Conservation (phyloP, 1,140 invertebrate species). For the Nasonia giraulti region DNA sequence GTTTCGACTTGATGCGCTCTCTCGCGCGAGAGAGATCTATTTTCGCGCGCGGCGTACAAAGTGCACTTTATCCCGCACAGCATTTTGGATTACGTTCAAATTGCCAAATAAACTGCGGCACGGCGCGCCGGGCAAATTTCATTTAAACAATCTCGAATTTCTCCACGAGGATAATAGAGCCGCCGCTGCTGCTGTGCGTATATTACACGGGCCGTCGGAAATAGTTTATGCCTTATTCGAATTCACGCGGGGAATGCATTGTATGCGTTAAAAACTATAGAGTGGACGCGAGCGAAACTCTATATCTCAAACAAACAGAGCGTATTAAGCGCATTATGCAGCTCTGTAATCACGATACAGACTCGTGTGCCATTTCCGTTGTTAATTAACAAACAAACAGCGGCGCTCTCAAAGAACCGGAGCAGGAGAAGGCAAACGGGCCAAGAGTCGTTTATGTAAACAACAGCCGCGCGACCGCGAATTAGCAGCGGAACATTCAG, state of each 20-base stretch:
- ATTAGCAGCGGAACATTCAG: neutral
- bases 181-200: neutral
- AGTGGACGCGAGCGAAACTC: no score
- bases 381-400: no score
- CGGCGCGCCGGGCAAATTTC: neutral
- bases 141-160: conserved; percentile 31
- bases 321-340: no score
- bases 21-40: conserved; percentile 27
- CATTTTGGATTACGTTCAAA: conserved; percentile 35
- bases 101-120: conserved; percentile 20
- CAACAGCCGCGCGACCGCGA: neutral
- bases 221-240: neutral
- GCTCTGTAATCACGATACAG: no score
- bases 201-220: neutral
- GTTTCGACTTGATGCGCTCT: neutral
- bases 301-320: no score
- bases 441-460: neutral
- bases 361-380: no score
- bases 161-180: neutral
- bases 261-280: no score
- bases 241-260: neutral
- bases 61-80: conserved; percentile 34
- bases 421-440: no score
- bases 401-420: no score
- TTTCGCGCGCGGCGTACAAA: conserved; percentile 30